phyloP scores from a whole-genome alignment of 2,797 vertebrate species.

The Parauchenoglanis ngamensis region DNA sequence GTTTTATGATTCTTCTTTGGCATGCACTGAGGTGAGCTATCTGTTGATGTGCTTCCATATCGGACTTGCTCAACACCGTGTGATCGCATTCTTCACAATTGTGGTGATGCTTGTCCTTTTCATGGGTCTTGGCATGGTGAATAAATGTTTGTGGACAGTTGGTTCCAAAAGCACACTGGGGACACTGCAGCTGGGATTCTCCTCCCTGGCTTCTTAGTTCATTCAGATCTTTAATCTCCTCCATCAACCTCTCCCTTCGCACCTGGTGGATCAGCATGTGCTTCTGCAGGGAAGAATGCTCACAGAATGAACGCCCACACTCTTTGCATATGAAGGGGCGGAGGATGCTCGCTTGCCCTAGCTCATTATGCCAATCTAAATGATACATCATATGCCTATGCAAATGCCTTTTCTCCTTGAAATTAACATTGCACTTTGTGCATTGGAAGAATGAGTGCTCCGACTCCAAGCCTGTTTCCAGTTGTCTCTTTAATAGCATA shows the following conservation, averaged over 20 bases:
- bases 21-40: constrained; percentile 73
- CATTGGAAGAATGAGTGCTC: constrained; percentile 88
- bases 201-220: constrained; percentile 81
- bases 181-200: constrained; percentile 78
- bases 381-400: constrained; percentile 98
- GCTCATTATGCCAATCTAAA: constrained; percentile 92
- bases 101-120: constrained; percentile 86
- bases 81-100: constrained; percentile 86
- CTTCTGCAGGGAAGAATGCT: constrained; percentile 87
- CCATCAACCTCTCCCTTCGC: constrained; percentile 85
- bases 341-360: constrained; percentile 84
- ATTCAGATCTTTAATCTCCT: constrained; percentile 87
- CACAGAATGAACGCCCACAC: constrained; percentile 92
- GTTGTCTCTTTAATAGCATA: constrained; percentile 81
- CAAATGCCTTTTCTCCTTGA: constrained; percentile 90
- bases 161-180: constrained; percentile 83
- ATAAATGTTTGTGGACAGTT: constrained; percentile 87
- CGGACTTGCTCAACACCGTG: constrained; percentile 82
- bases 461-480: constrained; percentile 70
- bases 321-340: constrained; percentile 90
- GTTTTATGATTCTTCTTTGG: constrained; percentile 63
- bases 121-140: constrained; percentile 83
- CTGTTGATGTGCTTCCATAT: constrained; percentile 81
- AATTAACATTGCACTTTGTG: constrained; percentile 93
- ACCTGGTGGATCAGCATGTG: constrained; percentile 95